Conservation (phyloP, 2,797 vertebrate genomes). For the Tenualosa thibaudeaui region DNA sequence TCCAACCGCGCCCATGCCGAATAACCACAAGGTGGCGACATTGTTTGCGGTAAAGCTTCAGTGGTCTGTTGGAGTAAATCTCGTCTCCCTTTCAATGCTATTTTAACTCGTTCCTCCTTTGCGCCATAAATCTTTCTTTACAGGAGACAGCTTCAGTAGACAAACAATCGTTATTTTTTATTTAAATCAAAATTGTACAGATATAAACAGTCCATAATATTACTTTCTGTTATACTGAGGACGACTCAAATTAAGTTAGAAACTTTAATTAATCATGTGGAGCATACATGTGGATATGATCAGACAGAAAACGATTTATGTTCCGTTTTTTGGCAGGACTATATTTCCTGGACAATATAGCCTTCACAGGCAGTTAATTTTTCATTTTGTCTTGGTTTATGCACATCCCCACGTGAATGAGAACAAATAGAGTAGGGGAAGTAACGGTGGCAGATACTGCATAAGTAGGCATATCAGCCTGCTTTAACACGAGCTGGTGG, state of each 20-base stretch:
- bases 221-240: slow-evolving; percentile 17
- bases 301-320: not conserved
- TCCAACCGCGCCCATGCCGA: not conserved
- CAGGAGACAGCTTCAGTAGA: not conserved
- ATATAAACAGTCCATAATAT: slow-evolving; percentile 51
- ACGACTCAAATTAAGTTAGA: not conserved
- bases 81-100: not conserved
- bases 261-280: not conserved
- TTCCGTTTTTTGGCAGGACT: not conserved
- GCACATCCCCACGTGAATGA: not conserved
- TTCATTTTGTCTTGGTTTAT: not conserved
- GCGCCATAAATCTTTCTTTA: slow-evolving; percentile 14
- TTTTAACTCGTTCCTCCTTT: not conserved
- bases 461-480: not conserved
- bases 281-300: slow-evolving; percentile 17
- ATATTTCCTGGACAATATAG: not conserved
- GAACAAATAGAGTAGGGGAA: not conserved
- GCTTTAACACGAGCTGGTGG: not conserved
- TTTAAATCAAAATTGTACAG: slow-evolving; percentile 54
- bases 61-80: not conserved
- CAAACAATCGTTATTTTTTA: slow-evolving; percentile 12
- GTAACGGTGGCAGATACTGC: not conserved
- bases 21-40: not conserved
- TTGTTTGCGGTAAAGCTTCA: not conserved
- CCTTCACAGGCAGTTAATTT: not conserved